These are phyloP conservation scores for Thymelicus sylvestris DNA, from an alignment of 2,888 invertebrate species.

Conservation along the genomic window DNA sequence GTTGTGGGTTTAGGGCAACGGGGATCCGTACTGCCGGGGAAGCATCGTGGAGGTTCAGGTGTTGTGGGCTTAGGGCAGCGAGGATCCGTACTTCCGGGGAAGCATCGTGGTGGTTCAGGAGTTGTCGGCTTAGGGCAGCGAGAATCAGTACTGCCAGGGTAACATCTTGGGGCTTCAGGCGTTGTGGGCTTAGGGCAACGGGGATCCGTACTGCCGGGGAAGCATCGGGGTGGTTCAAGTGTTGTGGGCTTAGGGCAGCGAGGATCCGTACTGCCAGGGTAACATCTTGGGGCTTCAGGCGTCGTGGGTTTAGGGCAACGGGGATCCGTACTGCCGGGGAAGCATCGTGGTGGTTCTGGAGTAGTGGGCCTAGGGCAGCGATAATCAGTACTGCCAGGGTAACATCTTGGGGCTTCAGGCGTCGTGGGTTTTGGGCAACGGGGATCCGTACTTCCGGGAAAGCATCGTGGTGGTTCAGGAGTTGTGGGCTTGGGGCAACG, in stretches of 20 bases:
- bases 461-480: constrained; percentile 43
- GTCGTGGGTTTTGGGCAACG: constrained; percentile 49
- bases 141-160: constrained; percentile 49
- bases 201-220: constrained; percentile 61
- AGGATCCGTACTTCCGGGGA: too few relatives aligned
- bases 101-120: too few relatives aligned
- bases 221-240: constrained; percentile 47
- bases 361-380: constrained; percentile 48
- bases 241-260: constrained; percentile 42
- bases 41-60: too few relatives aligned
- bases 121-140: constrained; percentile 45
- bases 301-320: too few relatives aligned
- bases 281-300: background rate
- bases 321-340: too few relatives aligned
- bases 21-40: too few relatives aligned
- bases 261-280: constrained; percentile 40
- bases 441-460: constrained; percentile 57
- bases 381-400: constrained; percentile 47
- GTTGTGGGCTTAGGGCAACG: constrained; percentile 54
- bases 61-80: too few relatives aligned
- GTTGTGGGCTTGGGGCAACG: constrained; percentile 52
- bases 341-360: constrained; percentile 41
- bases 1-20: too few relatives aligned
- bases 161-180: constrained; percentile 45
- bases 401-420: constrained; percentile 45